Evolutionary conservation across 1,140 invertebrate genomes (phyloP).

Genomic region (Whitmania pigra): DNA sequence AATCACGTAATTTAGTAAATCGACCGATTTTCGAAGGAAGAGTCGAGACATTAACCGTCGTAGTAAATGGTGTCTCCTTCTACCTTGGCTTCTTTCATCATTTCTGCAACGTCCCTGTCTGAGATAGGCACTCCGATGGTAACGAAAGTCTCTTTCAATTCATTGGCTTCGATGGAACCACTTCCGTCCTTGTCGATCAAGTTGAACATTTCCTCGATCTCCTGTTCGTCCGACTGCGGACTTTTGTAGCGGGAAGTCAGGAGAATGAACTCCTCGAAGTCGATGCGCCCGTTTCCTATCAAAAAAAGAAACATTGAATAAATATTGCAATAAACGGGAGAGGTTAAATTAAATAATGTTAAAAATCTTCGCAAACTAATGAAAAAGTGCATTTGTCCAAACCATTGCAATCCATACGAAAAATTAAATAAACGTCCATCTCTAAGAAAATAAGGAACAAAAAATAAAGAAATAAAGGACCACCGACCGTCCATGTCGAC

Average conservation of each 20-base stretch:
- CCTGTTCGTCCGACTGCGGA: constrained; percentile 15
- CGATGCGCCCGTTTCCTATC: constrained; percentile 10
- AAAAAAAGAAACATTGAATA: background rate
- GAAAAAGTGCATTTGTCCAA: background rate
- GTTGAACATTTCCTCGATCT: constrained; percentile 23
- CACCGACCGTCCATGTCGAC: constrained; percentile 15
- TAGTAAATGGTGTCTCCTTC: constrained; percentile 20
- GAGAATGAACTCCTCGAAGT: constrained; percentile 15
- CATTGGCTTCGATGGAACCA: constrained; percentile 25
- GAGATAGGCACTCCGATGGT: constrained; percentile 25
- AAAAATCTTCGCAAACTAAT: background rate
- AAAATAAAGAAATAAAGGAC: background rate
- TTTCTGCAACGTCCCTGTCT: constrained; percentile 25
- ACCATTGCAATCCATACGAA: background rate
- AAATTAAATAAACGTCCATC: background rate
- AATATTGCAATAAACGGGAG: background rate
- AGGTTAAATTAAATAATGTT: background rate
- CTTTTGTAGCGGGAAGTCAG: constrained; percentile 1
- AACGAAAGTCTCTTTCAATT: constrained; percentile 21
- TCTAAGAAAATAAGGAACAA: background rate
- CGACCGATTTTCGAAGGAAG: too few species aligned
- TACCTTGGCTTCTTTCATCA: constrained; percentile 26
- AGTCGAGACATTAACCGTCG: constrained; percentile 9
- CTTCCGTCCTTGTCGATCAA: constrained; percentile 26
- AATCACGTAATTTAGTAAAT: too few species aligned